Evolutionary conservation across 2,797 vertebrate genomes (phyloP), one percentile per base, ranked within the genome.

Genomic region (Centropyge bicolor): DNA sequence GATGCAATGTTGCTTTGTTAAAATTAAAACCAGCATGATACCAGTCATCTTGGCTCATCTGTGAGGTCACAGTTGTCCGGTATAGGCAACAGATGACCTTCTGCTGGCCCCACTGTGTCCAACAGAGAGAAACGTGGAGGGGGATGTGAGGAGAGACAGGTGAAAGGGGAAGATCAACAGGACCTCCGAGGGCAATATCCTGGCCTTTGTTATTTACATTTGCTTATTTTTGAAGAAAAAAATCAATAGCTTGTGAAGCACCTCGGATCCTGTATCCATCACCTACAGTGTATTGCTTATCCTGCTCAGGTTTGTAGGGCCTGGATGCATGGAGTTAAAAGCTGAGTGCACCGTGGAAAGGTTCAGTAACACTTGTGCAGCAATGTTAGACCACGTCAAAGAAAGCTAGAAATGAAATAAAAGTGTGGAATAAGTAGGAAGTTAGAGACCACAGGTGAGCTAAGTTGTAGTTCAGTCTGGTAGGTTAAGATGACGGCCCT

Each of bases 71-170:
- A 69, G 31, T 64, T 35, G 57, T 41, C 62, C 69, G 59, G 38
- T 40, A 52, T 45, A 71, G 70, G 78, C 71, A 80, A 74, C 66
- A 82, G 52, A 83, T 89, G 79, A 88, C 85, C 79, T 88, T 86
- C 70, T 85, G 41, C 27, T 59, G 73, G 61, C 71, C 77, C 74
- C 49, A 38, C 24, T 73, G 71, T 70, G 62, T 86, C 35, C 82
- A 80, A 60, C 69, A 65, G 54, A 63, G 78, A 69, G 67, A 41
- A 36, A 55, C 78, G 70, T 82, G 63, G 41, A 90, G 91, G 63
- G 36, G 88, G 91, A 91, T 89, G 84, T 86, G 85, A 91, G 76
- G 65, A 66, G 63, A 72, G 78, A 24, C 49, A 69, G 69, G 80
- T 80, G 60, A 79, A 77, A 27, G 57, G 31, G 48, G 8, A 38